Evolutionary conservation across 64 coral and sea anemone species (phyloP).

Genomic region (Platygyra sinensis): DNA sequence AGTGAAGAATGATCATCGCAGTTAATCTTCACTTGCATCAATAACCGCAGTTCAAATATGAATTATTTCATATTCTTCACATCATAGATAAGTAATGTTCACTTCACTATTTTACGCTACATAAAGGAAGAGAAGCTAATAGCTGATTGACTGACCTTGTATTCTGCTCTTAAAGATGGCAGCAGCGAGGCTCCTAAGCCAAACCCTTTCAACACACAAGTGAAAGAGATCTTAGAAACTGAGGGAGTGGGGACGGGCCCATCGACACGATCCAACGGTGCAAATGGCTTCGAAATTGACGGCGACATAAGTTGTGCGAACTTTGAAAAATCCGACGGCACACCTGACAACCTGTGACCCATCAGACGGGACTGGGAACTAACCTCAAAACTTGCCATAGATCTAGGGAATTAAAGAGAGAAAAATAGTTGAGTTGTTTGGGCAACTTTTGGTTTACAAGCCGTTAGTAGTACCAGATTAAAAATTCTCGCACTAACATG

Average conservation of each 20-base stretch:
- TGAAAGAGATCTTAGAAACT: conserved; percentile 72
- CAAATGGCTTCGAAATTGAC: conserved; percentile 46
- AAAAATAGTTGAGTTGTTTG: neutral
- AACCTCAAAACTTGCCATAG: conserved; percentile 80
- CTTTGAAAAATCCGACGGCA: conserved; percentile 70
- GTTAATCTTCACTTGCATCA: too few relatives aligned
- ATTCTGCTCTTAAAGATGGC: conserved; percentile 88
- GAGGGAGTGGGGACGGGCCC: conserved; percentile 17
- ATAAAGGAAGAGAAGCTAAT: neutral
- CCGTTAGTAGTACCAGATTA: too few relatives aligned
- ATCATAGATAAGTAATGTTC: too few relatives aligned
- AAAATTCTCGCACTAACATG: too few relatives aligned
- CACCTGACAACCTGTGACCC: conserved; percentile 62
- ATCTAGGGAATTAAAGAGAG: neutral
- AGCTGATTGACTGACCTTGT: conserved; percentile 67
- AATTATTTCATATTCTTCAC: too few relatives aligned
- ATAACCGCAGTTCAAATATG: too few relatives aligned
- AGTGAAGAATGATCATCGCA: too few relatives aligned
- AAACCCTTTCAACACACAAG: conserved; percentile 85
- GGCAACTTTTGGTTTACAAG: neutral
- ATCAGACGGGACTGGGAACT: conserved; percentile 44
- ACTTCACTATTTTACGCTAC: too few relatives aligned
- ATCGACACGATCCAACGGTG: conserved; percentile 67
- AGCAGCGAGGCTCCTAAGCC: conserved; percentile 82
- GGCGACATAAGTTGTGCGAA: conserved; percentile 66